Percentiles rank a stretch among this genome's conserved stretches.
Conservation (phyloP, 1,140 invertebrate species). For the Bursaphelenchus mucronatus region DNA sequence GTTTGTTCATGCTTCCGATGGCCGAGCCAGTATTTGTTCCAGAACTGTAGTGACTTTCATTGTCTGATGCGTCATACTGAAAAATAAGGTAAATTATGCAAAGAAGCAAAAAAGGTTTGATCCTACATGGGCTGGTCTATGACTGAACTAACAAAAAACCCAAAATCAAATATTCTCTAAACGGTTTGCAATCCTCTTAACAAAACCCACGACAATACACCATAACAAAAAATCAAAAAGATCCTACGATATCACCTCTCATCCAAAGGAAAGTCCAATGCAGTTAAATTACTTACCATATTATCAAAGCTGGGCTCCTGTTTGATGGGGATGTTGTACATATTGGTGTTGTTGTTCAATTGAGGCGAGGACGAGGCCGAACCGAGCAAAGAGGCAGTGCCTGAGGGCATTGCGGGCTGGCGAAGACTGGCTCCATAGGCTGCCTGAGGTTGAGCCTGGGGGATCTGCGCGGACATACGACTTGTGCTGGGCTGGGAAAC, state of each 20-base stretch:
- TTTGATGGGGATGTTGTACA: too few relatives aligned
- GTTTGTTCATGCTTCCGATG: not conserved
- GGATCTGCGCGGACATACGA: too few relatives aligned
- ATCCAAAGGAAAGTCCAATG: not conserved
- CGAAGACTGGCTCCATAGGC: too few relatives aligned
- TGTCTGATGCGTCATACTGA: slow-evolving; percentile 21
- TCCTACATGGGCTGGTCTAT: not conserved
- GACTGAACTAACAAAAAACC: not conserved
- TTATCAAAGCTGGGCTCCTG: too few relatives aligned
- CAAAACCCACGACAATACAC: not conserved
- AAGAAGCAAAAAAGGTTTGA: too few relatives aligned
- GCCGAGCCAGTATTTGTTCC: not conserved
- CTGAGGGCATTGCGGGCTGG: too few relatives aligned
- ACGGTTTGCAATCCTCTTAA: not conserved
- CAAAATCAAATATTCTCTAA: not conserved
- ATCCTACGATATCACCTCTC: not conserved
- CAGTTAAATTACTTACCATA: too few relatives aligned
- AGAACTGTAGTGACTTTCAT: slow-evolving; percentile 12
- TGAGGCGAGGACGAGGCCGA: too few relatives aligned
- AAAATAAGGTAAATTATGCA: not conserved
- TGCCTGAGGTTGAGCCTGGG: too few relatives aligned
- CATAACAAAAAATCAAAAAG: not conserved
- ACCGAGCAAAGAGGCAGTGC: too few relatives aligned
- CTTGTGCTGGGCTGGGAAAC: too few relatives aligned
- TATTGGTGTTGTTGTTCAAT: too few relatives aligned